Evolutionary conservation across 1,140 invertebrate species (phyloP), one percentile per base, ranked within the genome.

Genomic region (Elymnias hypermnestra): DNA sequence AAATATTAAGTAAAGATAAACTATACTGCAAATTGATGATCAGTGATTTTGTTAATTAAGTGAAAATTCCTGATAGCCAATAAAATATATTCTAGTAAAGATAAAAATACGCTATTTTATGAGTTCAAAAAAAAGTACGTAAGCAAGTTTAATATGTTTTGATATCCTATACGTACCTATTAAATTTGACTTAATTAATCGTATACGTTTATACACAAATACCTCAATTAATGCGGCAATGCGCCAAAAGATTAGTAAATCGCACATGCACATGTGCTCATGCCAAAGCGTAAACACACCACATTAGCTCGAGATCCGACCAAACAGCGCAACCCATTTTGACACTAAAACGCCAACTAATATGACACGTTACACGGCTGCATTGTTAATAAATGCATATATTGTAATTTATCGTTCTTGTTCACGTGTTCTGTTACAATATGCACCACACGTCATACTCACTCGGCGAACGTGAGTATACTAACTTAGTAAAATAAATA

Each of bases 401-500:
- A 62, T 14, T 59, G 60, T 57, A 71, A 64, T 57, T 56, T 58
- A 59, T 70, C 54, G 53, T 63, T 40, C 57, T 52, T 63, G 51
- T 52, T 63, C 57, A 62, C 40, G 53, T 44, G 38, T 43, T 46
- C 40, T 12, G 2, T 10, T 5, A 49, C 42, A 41, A 29, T 26
- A 47, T 51, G 52, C 59, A 53, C 58, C 54, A 66, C 71, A 63
- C 75, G 72, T 69, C 65, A 68, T 55, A 47, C 69, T 55, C 65
- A 61, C 66, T 56, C 71, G 63, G 59, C 67, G 50, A 49, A 43
- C 69, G 66, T 76, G 46, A 62, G 51, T 61, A 56, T 43, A 79
- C 75, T 79, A 76, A 71, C 57, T 77, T 70, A 67, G 65, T 63
- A 52, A 70, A 72, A 65, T 65, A 68, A 67, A 62, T 61, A 65